Evolutionary conservation across 1,140 invertebrate species (phyloP).

Genomic region (Carposina sasakii): DNA sequence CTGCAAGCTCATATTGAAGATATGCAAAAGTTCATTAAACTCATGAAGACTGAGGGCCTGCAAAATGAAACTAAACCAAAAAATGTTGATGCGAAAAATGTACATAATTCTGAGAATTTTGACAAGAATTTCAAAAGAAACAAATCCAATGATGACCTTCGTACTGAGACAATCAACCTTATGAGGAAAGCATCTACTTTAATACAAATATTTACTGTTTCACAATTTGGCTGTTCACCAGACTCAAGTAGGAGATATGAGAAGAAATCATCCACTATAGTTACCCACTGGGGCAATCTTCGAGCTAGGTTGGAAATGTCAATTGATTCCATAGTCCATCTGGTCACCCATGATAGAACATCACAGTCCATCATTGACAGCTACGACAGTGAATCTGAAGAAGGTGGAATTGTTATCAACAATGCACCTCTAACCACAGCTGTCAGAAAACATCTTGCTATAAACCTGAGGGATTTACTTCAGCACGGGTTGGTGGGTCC

Average conservation of each 20-base stretch:
- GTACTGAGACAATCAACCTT: slow-evolving; percentile 80
- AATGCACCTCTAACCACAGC: slow-evolving; percentile 81
- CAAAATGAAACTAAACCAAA: slow-evolving; percentile 67
- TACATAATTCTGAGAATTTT: slow-evolving; percentile 75
- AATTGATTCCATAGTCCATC: slow-evolving; percentile 84
- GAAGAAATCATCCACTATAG: slow-evolving; percentile 77
- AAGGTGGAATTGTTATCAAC: slow-evolving; percentile 63
- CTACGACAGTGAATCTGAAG: slow-evolving; percentile 74
- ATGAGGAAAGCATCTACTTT: slow-evolving; percentile 92
- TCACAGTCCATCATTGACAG: slow-evolving; percentile 58
- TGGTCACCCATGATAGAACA: slow-evolving; percentile 72
- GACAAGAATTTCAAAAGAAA: slow-evolving; percentile 72
- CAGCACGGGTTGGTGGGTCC: slow-evolving; percentile 91
- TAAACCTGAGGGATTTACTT: slow-evolving; percentile 91
- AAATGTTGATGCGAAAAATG: slow-evolving; percentile 71
- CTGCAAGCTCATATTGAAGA: slow-evolving; percentile 97
- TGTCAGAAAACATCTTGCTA: slow-evolving; percentile 92
- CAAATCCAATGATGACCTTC: slow-evolving; percentile 58
- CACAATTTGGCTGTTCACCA: slow-evolving; percentile 95
- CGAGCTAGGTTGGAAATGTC: slow-evolving; percentile 94
- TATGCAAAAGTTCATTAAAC: slow-evolving; percentile 96
- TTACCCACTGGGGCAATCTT: slow-evolving; percentile 95
- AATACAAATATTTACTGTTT: slow-evolving; percentile 93
- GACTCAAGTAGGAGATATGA: slow-evolving; percentile 93
- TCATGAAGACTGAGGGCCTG: slow-evolving; percentile 90